Evolutionary conservation across 2,797 vertebrate genomes (phyloP).

Genomic region (Scleropages formosus): DNA sequence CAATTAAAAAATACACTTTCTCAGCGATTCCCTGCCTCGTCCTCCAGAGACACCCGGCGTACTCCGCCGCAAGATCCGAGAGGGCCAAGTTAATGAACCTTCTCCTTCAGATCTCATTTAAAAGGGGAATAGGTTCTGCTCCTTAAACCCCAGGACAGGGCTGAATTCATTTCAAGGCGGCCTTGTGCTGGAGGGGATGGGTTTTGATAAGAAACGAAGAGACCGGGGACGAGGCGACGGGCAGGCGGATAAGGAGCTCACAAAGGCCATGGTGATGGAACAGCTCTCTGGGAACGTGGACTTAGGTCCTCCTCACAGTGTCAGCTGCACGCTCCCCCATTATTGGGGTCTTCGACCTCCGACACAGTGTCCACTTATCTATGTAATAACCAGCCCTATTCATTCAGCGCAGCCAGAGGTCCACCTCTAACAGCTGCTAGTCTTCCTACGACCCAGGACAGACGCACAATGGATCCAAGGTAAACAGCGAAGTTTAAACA

Average conservation of each 20-base stretch:
- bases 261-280: neutral
- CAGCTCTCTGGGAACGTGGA: slow-evolving; percentile 35
- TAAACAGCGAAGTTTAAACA: neutral
- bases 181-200: slow-evolving; percentile 17
- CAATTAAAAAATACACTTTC: slow-evolving; percentile 47
- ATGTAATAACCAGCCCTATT: slow-evolving; percentile 81
- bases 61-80: neutral
- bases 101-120: slow-evolving; percentile 25
- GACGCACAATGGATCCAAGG: slow-evolving; percentile 43
- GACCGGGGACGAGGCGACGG: neutral
- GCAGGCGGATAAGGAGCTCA: neutral
- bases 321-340: slow-evolving; percentile 58
- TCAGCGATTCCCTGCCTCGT: neutral
- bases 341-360: slow-evolving; percentile 74
- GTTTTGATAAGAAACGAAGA: slow-evolving; percentile 18
- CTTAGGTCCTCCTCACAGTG: slow-evolving; percentile 44
- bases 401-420: slow-evolving; percentile 76
- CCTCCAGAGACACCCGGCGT: neutral
- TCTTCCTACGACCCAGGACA: slow-evolving; percentile 45
- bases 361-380: slow-evolving; percentile 72
- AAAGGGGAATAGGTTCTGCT: slow-evolving; percentile 10
- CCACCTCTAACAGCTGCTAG: slow-evolving; percentile 66
- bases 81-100: slow-evolving; percentile 20
- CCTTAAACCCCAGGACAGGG: slow-evolving; percentile 18
- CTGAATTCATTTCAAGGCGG: slow-evolving; percentile 2